A percentile compares a stretch with the other conserved stretches of the same genome.
Conservation (phyloP, 2,888 invertebrate genomes). For the Platycheirus rosarum region DNA sequence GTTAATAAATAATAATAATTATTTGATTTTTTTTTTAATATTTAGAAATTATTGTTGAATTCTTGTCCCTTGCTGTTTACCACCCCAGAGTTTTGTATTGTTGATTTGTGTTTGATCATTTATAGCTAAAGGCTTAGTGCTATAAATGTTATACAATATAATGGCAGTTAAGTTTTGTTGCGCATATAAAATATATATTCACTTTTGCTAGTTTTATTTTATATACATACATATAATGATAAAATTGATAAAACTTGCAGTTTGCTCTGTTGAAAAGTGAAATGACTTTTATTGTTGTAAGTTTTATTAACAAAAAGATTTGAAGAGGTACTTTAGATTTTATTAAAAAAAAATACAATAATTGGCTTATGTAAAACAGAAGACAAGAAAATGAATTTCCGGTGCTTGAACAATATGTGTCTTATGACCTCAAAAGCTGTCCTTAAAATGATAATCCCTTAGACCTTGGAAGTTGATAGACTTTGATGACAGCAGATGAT, state of each 20-base stretch:
- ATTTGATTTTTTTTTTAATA: neutral
- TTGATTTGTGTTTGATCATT: conserved; percentile 58
- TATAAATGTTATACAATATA: conserved; percentile 44
- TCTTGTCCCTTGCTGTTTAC: conserved; percentile 18
- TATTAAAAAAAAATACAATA: neutral
- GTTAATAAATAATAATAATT: conserved; percentile 25
- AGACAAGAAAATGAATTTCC: too few species aligned
- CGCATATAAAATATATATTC: conserved; percentile 40
- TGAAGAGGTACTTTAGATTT: conserved; percentile 31
- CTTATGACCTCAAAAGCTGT: too few species aligned
- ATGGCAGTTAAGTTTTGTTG: conserved; percentile 61
- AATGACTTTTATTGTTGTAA: conserved; percentile 36
- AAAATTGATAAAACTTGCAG: conserved; percentile 26
- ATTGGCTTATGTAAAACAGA: conserved; percentile 1
- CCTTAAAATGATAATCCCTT: too few species aligned
- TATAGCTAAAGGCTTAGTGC: conserved; percentile 54
- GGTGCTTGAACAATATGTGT: too few species aligned
- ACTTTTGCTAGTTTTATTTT: conserved; percentile 59
- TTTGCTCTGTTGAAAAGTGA: conserved; percentile 45
- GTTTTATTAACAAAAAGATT: conserved; percentile 6
- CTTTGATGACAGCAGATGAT: too few species aligned
- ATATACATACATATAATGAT: neutral
- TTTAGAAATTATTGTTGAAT: conserved; percentile 33
- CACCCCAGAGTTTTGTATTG: conserved; percentile 47
- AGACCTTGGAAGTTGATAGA: too few species aligned